Evolutionary conservation across 2,888 invertebrate genomes (phyloP).

Genomic region (Bursaphelenchus okinawaensis): DNA sequence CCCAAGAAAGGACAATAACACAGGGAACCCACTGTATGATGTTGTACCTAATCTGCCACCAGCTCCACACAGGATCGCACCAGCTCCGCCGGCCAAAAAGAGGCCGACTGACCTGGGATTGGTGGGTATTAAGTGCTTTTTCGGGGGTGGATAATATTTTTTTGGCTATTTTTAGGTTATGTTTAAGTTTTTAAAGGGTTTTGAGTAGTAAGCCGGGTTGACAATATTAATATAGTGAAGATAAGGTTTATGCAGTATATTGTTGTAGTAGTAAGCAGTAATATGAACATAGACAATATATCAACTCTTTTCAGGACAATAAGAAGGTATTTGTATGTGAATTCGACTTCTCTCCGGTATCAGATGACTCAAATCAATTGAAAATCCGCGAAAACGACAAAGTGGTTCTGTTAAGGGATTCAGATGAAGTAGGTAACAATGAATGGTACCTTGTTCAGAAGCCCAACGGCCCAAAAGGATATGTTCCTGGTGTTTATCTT

Average conservation of each 20-base stretch:
- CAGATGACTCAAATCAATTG: conserved; percentile 39
- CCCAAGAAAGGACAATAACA: neutral
- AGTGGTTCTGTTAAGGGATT: conserved; percentile 26
- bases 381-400: conserved; percentile 34
- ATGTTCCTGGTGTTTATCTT: conserved; percentile 43
- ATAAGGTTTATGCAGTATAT: too few relatives aligned
- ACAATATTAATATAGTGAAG: too few relatives aligned
- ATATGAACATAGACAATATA: too few relatives aligned
- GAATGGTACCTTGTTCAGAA: conserved; percentile 43
- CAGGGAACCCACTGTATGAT: neutral
- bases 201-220: too few relatives aligned
- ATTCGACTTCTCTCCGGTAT: conserved; percentile 41
- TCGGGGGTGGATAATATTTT: neutral
- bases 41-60: neutral
- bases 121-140: neutral
- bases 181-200: too few relatives aligned
- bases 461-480: conserved; percentile 27
- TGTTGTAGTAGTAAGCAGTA: too few relatives aligned
- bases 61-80: neutral
- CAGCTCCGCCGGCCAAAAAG: neutral
- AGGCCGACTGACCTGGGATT: neutral
- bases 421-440: conserved; percentile 43
- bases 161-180: neutral
- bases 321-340: conserved; percentile 17
- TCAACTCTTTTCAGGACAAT: neutral